Evolutionary conservation across 2,888 invertebrate species (phyloP).

Genomic region (Eutolmus rufibarbis): DNA sequence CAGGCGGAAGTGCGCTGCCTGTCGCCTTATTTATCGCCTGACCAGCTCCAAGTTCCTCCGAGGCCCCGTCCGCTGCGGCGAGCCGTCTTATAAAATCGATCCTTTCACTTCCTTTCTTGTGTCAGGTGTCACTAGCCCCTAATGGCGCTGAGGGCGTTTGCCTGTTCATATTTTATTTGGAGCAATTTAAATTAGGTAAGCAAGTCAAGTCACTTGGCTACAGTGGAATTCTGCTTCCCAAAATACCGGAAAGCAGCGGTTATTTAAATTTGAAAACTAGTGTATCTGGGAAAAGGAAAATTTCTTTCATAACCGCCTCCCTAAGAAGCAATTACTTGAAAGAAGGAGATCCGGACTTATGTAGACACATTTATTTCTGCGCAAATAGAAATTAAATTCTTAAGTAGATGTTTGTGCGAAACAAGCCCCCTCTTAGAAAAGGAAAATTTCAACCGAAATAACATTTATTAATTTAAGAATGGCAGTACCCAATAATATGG

Average conservation of each 20-base stretch:
- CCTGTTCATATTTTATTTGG: neutral
- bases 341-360: neutral
- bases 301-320: neutral
- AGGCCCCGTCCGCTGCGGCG: neutral
- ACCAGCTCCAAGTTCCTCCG: neutral
- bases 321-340: neutral
- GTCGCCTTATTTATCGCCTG: constrained; percentile 11
- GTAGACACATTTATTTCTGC: neutral
- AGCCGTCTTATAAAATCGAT: neutral
- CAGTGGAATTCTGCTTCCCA: neutral
- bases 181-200: neutral
- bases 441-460: neutral
- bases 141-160: neutral
- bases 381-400: neutral
- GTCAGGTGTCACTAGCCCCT: neutral
- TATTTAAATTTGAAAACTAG: neutral
- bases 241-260: neutral
- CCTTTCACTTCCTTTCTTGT: neutral
- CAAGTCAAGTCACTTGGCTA: neutral
- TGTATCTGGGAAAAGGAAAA: neutral
- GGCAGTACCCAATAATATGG: neutral
- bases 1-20: constrained; percentile 2
- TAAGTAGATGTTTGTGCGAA: neutral
- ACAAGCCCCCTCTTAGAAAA: neutral
- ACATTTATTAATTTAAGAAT: neutral